Conservation (phyloP, 2,113 vertebrate genomes). For the Sylvietta virens region DNA sequence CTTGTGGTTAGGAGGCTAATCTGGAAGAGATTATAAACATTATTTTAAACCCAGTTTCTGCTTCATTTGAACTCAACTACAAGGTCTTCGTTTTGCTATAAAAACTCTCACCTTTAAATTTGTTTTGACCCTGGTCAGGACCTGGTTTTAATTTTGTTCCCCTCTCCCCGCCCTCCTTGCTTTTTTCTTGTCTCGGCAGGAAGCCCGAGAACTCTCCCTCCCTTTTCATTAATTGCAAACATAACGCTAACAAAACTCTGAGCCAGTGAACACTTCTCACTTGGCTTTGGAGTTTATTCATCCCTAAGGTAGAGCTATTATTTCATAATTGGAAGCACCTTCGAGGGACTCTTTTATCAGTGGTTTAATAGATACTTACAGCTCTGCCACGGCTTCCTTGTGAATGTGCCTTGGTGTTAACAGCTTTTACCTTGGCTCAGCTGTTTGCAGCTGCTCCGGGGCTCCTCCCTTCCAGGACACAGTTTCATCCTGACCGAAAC, state of each 20-base stretch:
- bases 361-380: background rate
- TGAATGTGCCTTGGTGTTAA: background rate
- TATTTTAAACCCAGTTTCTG: background rate
- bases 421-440: constrained; percentile 14
- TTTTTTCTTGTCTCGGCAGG: background rate
- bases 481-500: constrained; percentile 28
- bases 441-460: background rate
- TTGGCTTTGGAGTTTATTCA: constrained; percentile 45
- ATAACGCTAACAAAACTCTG: background rate
- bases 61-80: background rate
- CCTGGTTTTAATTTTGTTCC: background rate
- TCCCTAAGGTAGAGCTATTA: constrained; percentile 16
- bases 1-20: background rate
- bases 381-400: background rate
- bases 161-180: background rate
- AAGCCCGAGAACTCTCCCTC: background rate
- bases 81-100: background rate
- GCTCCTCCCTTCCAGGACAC: background rate
- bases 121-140: background rate
- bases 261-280: background rate
- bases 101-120: background rate
- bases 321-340: constrained; percentile 11
- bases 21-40: background rate
- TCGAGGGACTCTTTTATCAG: constrained; percentile 31
- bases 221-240: background rate